Base-by-base conservation (phyloP, 2,113 vertebrate genomes). In the Cervus canadensis region DNA sequence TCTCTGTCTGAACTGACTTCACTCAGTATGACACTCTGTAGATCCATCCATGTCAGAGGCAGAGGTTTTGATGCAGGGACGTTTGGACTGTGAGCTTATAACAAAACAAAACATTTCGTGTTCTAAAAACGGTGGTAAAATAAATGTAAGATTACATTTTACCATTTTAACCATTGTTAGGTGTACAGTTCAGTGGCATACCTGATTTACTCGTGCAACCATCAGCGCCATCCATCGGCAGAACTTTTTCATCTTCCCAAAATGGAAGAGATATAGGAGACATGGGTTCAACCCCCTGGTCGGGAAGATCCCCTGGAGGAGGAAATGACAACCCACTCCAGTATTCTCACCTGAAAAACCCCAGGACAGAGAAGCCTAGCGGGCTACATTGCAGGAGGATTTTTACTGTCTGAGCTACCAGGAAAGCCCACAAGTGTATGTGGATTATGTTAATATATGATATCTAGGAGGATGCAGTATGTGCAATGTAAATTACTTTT, bases 161-260 rank as follows among this genome's bases (percentile, higher is more conserved):
- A 33, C 52, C 23, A 4, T 33, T 36, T 15, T 78, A 40, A 33
- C 87, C 60, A 6, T 50, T 52, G 67, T 50, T 36, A 43, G 23
- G 36, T 2, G 14, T 25, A 1, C 6, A 2, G 3, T 19, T 79
- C 19, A 21, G 15, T 33, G 74, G 62, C 26, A 2, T 15, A 54
- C 3, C 2, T 33, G 23, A 9, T 25, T 36, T 54, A 33, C 15
- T 15, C 15, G 4, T 3, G 16, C 7, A 16, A 2, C 52, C 15
- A 1, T 76, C 11, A 17, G n/a, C 23, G 13, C 83, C n/a, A 8
- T 21, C 11, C 25, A 33, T 13, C 7, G 0, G 26, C 36, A 76
- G 83, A 45, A 54, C 40, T 5, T 30, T 5, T 9, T 16, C 25
- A 4, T 16, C 45, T 67, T 67, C 48, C 40, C 40, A 2, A 43